Percentiles rank a stretch among this genome's conserved stretches.
Conservation (phyloP, 1,140 invertebrate genomes). For the Drosophila sucinea region DNA sequence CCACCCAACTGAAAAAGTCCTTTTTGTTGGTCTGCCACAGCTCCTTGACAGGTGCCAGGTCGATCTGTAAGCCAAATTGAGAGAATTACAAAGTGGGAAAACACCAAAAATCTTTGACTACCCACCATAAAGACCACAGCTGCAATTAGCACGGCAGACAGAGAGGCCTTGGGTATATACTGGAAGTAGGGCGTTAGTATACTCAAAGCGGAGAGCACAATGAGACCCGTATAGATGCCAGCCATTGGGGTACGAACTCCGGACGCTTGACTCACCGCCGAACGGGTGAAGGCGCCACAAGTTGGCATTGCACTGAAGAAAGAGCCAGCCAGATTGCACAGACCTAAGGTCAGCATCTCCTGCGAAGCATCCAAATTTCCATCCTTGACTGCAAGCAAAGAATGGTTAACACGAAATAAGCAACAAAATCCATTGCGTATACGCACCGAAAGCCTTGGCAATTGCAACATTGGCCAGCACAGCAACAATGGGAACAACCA, state of each 20-base stretch:
- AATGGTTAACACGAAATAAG: background rate
- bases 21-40: slow-evolving; percentile 90
- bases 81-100: background rate
- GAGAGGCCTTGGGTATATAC: slow-evolving; percentile 90
- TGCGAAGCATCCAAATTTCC: slow-evolving; percentile 88
- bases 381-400: slow-evolving; percentile 78
- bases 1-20: slow-evolving; percentile 88
- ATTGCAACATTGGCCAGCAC: slow-evolving; percentile 94
- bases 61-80: slow-evolving; percentile 84
- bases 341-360: slow-evolving; percentile 89
- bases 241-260: slow-evolving; percentile 90
- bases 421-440: slow-evolving; percentile 14
- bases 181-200: slow-evolving; percentile 93
- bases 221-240: slow-evolving; percentile 87
- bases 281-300: slow-evolving; percentile 91
- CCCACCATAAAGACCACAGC: slow-evolving; percentile 94
- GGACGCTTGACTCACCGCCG: slow-evolving; percentile 90
- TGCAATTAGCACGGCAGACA: slow-evolving; percentile 93
- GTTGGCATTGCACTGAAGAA: slow-evolving; percentile 91
- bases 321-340: slow-evolving; percentile 89
- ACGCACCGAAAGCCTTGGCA: slow-evolving; percentile 92
- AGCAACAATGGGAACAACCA: slow-evolving; percentile 91
- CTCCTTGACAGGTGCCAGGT: slow-evolving; percentile 86
- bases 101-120: background rate
- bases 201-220: slow-evolving; percentile 85